These are phyloP conservation scores for Petaurus breviceps DNA, from an alignment of 2,113 vertebrate genomes.

Conservation along the genomic window DNA sequence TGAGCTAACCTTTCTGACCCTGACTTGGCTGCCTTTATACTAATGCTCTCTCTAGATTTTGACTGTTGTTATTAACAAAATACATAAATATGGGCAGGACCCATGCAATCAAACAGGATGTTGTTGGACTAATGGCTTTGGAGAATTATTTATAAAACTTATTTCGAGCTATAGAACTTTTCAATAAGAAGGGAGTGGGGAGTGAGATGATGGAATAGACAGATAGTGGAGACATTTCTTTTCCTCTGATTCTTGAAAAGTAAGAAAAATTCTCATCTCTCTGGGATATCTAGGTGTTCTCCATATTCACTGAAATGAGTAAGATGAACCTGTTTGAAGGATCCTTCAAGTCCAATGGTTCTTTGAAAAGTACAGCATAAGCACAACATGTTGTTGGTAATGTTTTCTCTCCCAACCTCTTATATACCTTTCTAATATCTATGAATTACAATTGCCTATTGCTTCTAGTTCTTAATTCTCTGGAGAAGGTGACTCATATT, in stretches of 20 bases:
- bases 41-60: background rate
- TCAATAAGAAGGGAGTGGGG: background rate
- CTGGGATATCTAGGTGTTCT: background rate
- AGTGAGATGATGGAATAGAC: background rate
- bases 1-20: background rate
- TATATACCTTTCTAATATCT: background rate
- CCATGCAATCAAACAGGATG: background rate
- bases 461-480: background rate
- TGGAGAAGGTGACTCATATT: background rate
- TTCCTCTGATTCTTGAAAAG: background rate
- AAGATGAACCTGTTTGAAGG: background rate
- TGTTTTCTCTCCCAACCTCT: background rate
- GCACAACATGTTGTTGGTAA: background rate
- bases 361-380: background rate
- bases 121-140: background rate
- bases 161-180: background rate
- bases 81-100: background rate
- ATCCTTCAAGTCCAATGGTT: background rate
- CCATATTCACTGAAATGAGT: rapidly evolving
- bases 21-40: background rate
- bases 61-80: background rate
- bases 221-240: background rate
- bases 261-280: background rate
- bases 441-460: background rate
- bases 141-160: background rate